Conservation (phyloP, 1,140 invertebrate genomes). For the Oryctes rhinoceros region DNA sequence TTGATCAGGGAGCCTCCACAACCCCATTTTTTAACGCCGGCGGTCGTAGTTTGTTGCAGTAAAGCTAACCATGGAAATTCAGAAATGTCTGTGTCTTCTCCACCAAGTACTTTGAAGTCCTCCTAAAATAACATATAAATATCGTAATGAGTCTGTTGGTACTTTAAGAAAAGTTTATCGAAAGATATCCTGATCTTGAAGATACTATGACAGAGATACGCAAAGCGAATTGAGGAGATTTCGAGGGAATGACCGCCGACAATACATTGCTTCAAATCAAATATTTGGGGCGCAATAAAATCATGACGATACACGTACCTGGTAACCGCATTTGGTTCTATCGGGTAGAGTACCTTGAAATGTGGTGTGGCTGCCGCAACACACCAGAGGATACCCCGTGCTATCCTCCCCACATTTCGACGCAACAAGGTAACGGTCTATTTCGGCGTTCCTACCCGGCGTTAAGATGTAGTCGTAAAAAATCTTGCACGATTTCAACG, state of each 20-base stretch:
- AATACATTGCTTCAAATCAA: too few relatives aligned
- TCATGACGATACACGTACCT: not conserved
- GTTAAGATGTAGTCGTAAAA: not conserved
- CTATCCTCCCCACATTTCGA: not conserved
- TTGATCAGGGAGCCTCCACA: conserved; percentile 66
- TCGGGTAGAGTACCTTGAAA: not conserved
- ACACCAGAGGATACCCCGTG: not conserved
- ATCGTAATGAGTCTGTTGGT: not conserved
- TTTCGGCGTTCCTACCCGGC: not conserved
- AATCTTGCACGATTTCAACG: not conserved
- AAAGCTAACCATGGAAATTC: conserved; percentile 79
- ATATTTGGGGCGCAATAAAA: too few relatives aligned
- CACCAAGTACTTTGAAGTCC: conserved; percentile 62
- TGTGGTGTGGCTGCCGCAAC: not conserved
- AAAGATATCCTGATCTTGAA: too few relatives aligned
- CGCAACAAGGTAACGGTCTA: not conserved
- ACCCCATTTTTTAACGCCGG: conserved; percentile 57
- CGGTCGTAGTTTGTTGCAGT: conserved; percentile 65
- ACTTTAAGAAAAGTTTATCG: too few relatives aligned
- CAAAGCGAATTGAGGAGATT: too few relatives aligned
- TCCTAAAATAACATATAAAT: conserved; percentile 6
- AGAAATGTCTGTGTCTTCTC: conserved; percentile 62
- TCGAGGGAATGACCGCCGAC: too few relatives aligned
- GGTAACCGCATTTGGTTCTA: conserved; percentile 2
- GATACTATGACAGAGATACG: too few relatives aligned